Evolutionary conservation across 2,888 invertebrate genomes (phyloP), one percentile per base, ranked within the genome.

Genomic region (Priocnemis perturbator): DNA sequence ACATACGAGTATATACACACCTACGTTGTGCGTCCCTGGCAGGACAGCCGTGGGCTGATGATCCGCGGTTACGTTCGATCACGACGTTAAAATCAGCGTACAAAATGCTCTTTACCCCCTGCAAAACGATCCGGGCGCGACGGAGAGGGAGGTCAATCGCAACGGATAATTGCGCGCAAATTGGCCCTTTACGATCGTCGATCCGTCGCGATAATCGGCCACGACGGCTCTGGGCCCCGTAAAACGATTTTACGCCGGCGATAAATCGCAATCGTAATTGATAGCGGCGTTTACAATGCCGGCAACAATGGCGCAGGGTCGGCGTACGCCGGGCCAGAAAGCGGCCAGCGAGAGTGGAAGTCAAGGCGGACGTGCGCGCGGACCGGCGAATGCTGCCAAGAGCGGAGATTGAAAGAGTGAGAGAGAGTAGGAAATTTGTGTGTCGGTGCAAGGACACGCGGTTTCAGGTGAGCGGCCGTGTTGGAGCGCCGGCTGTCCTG

Each of bases 201-300:
- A 74, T 70, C 57, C 23, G 64, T 52, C 56, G 62, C 64, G 71
- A 73, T 73, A 75, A 77, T 77, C 73, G 64, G 57, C 59, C 50
- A 50, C 50, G 50, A 50, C 50, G 50, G 37, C 19, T n/a, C 50
- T 50, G 48, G 19, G 53, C 44, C 62, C 53, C 21, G 48, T 71
- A 64, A 69, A 69, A 72, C 57, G 56, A 47, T 69, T 74, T 70
- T 64, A 71, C 63, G 50, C 47, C 60, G 60, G 37, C 45, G 67
- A 76, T 78, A 78, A 78, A 78, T 78, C 78, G 69, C 66, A 57
- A 74, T 72, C 60, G 78, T 76, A 78, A 78, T 78, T 74, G 78
- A 76, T 78, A 74, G 78, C 67, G 67, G 50, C 21, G 53, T 23
- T 20, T 15, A 67, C 72, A 60, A 70, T 68, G 64, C 60, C 55